phyloP scores from a whole-genome alignment of 2,113 vertebrate species.

The Chascanopsetta lugubris region DNA sequence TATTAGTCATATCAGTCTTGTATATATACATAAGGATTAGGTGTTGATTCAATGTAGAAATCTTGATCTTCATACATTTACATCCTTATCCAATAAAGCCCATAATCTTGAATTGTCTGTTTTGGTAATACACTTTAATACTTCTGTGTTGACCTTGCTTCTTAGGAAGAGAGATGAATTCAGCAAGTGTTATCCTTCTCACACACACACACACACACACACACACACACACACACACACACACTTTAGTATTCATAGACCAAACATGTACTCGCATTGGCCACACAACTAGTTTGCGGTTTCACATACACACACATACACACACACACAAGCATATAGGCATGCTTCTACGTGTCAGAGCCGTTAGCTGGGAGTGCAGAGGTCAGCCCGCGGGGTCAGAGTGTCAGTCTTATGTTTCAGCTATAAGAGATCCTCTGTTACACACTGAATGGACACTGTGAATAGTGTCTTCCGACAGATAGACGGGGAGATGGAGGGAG shows the following conservation, averaged over 20 bases:
- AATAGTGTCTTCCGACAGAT: slow-evolving; percentile 27
- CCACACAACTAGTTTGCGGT: slow-evolving; percentile 8
- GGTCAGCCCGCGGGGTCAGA: slow-evolving; percentile 62
- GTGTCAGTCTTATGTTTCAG: slow-evolving; percentile 67
- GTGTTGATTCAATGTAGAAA: too few species aligned
- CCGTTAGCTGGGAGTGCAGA: slow-evolving; percentile 48
- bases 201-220: not conserved
- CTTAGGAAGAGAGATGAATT: not conserved
- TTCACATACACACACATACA: slow-evolving; percentile 21
- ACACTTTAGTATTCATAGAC: too few species aligned
- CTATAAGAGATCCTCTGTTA: slow-evolving; percentile 63
- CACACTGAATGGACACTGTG: slow-evolving; percentile 56
- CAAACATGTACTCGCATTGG: not conserved
- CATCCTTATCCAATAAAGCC: too few species aligned
- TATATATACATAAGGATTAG: not conserved
- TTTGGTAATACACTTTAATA: not conserved
- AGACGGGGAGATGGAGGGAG: slow-evolving; percentile 15
- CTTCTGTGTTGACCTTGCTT: not conserved
- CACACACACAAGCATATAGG: slow-evolving; percentile 11
- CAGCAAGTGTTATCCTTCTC: not conserved
- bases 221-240: not conserved
- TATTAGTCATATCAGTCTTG: not conserved
- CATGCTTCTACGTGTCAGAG: slow-evolving; percentile 65
- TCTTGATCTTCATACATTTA: too few species aligned
- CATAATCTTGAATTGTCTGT: too few species aligned